phyloP scores from a whole-genome alignment of 1,140 invertebrate genomes.

The Leguminivora glycinivorella region DNA sequence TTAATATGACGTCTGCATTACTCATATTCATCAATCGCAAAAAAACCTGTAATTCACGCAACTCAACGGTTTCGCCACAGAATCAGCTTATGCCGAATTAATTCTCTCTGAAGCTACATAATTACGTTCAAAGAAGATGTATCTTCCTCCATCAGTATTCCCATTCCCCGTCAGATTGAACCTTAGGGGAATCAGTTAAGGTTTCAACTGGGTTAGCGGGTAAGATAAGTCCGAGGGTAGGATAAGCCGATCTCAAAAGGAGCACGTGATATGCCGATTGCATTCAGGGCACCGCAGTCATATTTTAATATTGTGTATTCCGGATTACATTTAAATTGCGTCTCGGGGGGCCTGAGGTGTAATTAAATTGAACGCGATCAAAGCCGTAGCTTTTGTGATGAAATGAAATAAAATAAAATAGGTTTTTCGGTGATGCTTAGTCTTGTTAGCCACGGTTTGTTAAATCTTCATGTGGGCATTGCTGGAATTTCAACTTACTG shows the following conservation, averaged over 20 bases:
- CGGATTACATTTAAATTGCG: constrained; percentile 65
- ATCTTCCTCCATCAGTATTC: constrained; percentile 9
- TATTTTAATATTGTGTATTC: constrained; percentile 75
- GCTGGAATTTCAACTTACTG: too few relatives aligned
- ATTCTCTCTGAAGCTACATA: constrained; percentile 21
- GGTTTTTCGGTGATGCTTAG: neutral
- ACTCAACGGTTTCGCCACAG: neutral
- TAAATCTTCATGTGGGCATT: too few relatives aligned
- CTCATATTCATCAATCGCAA: constrained; percentile 3
- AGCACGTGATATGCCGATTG: constrained; percentile 74
- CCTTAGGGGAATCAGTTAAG: constrained; percentile 31
- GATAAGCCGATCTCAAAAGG: constrained; percentile 70
- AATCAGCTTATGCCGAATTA: constrained; percentile 25
- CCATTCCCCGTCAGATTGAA: neutral
- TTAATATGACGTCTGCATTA: neutral
- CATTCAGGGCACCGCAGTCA: constrained; percentile 54
- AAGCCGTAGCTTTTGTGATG: neutral
- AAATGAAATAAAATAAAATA: neutral
- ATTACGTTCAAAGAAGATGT: constrained; percentile 26
- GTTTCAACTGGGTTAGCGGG: constrained; percentile 39
- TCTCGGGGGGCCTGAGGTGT: constrained; percentile 13
- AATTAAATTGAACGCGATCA: constrained; percentile 24
- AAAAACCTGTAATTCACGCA: constrained; percentile 19
- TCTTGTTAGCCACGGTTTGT: neutral
- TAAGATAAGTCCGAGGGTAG: constrained; percentile 44